Evolutionary conservation across 2,113 vertebrate species (phyloP).

Genomic region (Pelecanus crispus): DNA sequence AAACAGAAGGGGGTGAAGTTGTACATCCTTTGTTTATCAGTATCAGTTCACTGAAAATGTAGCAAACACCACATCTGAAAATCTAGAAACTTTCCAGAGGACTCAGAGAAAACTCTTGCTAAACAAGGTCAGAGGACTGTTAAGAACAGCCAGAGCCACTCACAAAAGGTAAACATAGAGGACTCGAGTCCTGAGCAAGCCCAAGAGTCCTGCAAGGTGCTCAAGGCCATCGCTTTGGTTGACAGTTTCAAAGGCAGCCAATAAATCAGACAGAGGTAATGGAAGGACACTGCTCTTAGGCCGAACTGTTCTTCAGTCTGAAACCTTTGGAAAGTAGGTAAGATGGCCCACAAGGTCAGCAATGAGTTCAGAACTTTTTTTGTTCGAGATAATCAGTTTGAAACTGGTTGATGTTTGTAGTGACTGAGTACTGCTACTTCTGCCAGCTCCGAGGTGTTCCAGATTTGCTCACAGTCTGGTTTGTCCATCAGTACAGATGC

Average conservation of each 20-base stretch:
- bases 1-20: neutral
- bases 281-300: neutral
- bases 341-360: neutral
- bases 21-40: neutral
- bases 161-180: neutral
- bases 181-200: neutral
- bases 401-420: neutral
- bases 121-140: neutral
- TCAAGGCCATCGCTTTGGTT: neutral
- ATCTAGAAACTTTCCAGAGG: neutral
- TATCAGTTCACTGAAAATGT: neutral
- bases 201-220: neutral
- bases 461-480: neutral
- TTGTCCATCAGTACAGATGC: neutral
- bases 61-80: neutral
- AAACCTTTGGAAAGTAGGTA: neutral
- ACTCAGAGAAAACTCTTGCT: neutral
- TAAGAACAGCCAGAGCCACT: neutral
- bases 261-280: constrained; percentile 23
- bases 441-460: neutral
- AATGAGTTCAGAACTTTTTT: neutral
- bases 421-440: neutral
- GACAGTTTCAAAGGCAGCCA: neutral
- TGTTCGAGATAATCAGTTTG: neutral
- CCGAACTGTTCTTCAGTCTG: neutral